Base-by-base conservation (phyloP, 30 jellyfish, hydroid and myxozoan genomes). In the Clytia hemisphaerica region DNA sequence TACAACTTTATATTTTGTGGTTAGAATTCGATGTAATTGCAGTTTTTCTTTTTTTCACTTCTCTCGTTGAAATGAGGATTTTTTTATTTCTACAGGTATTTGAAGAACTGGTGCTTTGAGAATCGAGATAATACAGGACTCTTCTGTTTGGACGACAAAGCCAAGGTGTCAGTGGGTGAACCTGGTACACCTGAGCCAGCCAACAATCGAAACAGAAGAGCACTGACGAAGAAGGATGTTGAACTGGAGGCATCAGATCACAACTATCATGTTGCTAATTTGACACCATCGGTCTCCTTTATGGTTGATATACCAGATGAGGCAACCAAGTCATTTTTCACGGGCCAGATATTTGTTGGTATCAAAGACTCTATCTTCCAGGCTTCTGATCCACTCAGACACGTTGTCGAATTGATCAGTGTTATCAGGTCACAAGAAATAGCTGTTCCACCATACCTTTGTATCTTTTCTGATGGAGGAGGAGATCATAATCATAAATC, bases 141-240 rank as follows among this genome's bases (percentile, higher is more conserved):
- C 22, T 59, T 71, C 16, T 71, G 50, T 61, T 31, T 71, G 63
- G 83, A 71, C 53, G 83, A 71, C 37, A 71, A 71, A 36, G 83
- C 77, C n/a, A 71, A 71, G 53, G 44, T 71, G 25, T 61, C 77
- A 19, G 36, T 71, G 18, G 83, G 83, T 18, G 77, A 71, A 19
- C 76, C 83, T 2, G 83, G 75, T 5, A 49, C 75, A n/a, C 83
- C 77, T 16, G 77, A 68, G 36, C 59, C 83, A 3, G 76, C 83
- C 16, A 71, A 75, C 10, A 51, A 31, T 24, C 66, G 24, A 0
- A 51, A 14, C 30, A 16, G 28, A 24, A n/a, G 30, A 22, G 1
- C 66, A 51, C 24, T 68, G 30, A 45, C 83, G 19, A 19, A 18
- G 38, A 37, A 51, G 18, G 64, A 63, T 14, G 65, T 71, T 33